Base-by-base conservation (phyloP, 2,888 invertebrate genomes). In the Gymnosoma rotundatum region DNA sequence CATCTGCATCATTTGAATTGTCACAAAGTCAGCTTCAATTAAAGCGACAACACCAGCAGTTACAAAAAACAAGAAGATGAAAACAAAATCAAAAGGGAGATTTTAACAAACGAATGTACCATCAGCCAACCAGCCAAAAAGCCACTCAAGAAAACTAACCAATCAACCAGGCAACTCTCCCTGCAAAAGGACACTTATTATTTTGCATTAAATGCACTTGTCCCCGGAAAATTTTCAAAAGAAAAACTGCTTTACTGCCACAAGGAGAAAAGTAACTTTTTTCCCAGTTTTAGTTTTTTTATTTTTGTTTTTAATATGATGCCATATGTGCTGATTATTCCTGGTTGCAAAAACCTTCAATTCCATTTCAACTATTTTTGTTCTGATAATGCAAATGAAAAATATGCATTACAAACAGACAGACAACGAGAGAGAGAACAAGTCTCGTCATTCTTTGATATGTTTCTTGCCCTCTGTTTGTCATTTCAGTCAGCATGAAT, bases 11-110 rank as follows among this genome's bases (percentile, higher is more conserved):
- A 88, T 89, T 88, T 88, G 89, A 90, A 89, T 90, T 91, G 90
- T 91, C 90, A 90, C 88, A 91, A 90, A 90, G 91, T 90, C 90
- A 90, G 88, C 89, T 88, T 90, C 89, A 90, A 90, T 90, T 89
- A 90, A 88, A 89, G 88, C 87, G 25, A 25, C 25, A 88, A 87
- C 64, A 79, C 21, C 58, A 76, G 74, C 58, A 82, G 61, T 18
- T 48, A 70, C n/a, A 78, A 54, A 56, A 25, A 78, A 38, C 50
- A 61, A 54, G 14, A 76, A 69, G 67, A 52, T 52, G 42, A 21
- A 56, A 79, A 66, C 56, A 67, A 66, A 20, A 72, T n/a, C 69
- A 61, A 48, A 76, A 66, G 69, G 54, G 80, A 63, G 54, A 61
- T 50, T 76, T 45, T n/a, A 76, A 73, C 72, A 58, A 73, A 69